A percentile compares a stretch with the other conserved stretches of the same genome.
Conservation (phyloP, 2,888 invertebrate species). For the Trissolcus brochymenae region DNA sequence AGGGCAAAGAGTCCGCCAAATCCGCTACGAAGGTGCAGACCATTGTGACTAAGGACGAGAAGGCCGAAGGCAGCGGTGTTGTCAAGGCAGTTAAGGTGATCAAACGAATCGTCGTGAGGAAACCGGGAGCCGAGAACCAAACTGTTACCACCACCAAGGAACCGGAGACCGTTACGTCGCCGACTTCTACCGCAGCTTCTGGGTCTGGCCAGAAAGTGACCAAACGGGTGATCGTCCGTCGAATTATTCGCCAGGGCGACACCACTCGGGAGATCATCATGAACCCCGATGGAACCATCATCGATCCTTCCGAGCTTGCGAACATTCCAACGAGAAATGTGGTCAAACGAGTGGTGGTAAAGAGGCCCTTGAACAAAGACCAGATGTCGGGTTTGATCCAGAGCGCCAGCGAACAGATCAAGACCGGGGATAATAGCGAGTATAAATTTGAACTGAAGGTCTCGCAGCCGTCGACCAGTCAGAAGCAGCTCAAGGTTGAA, state of each 20-base stretch:
- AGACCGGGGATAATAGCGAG: constrained; percentile 54
- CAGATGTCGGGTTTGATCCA: constrained; percentile 65
- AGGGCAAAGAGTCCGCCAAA: constrained; percentile 63
- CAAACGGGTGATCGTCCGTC: constrained; percentile 72
- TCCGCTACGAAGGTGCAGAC: constrained; percentile 40
- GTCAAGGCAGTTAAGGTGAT: constrained; percentile 73
- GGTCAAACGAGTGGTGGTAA: constrained; percentile 73
- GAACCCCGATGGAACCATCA: constrained; percentile 74
- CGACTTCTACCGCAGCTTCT: constrained; percentile 13
- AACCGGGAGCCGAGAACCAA: constrained; percentile 61
- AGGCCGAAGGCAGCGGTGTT: constrained; percentile 60
- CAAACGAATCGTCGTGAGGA: constrained; percentile 72
- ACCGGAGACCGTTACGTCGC: constrained; percentile 14
- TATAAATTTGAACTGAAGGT: constrained; percentile 71
- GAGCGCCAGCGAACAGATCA: constrained; percentile 38
- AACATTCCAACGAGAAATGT: constrained; percentile 74
- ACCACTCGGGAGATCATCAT: constrained; percentile 73
- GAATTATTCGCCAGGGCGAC: constrained; percentile 74
- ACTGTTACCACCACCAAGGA: constrained; percentile 62
- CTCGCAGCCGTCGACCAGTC: constrained; percentile 60
- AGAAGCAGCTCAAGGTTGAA: constrained; percentile 52
- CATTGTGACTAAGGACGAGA: constrained; percentile 61
- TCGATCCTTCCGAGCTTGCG: constrained; percentile 73
- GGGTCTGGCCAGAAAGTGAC: constrained; percentile 65
- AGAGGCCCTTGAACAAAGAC: constrained; percentile 69